Base-by-base conservation (phyloP, 2,888 invertebrate species). In the Drymonia ruficornis region DNA sequence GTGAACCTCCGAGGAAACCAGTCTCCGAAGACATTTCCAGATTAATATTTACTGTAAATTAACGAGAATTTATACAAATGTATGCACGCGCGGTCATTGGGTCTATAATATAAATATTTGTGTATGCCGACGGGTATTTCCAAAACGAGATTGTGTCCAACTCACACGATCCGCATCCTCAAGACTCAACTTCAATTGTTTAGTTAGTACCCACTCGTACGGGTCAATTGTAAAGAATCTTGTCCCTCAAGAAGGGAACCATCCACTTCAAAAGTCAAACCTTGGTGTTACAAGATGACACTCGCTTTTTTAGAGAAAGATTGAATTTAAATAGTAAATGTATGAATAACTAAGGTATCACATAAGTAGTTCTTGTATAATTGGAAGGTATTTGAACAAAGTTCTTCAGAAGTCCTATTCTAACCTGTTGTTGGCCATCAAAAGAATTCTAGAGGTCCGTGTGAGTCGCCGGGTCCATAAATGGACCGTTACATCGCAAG, bases 61-160 rank as follows among this genome's bases (percentile, higher is more conserved):
- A 64, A 59, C 51, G 68, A 53, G 72, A 63, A 74, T 71, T 61
- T 79, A 77, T 80, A 70, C 62, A 70, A 79, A 78, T 78, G 49
- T 74, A 75, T 73, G 67, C 69, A 44, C 38, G 50, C 45, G 48
- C 40, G 11, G 28, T 29, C 50, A 56, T 47, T 49, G 43, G 45
- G 28, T 42, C 45, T 49, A 55, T 53, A 34, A 49, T 57, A 55
- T 40, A 50, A 70, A 66, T 67, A 65, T 66, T 65, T 50, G 57
- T 49, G 38, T 59, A 42, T 45, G 43, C 12, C 31, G 42, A 28
- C 36, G 31, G 64, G 54, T 56, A 55, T 65, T 61, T 60, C 56
- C 57, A 54, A 49, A n/a, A 12, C 6, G n/a, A 29, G 31, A 12
- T n/a, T 54, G 13, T 8, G 53, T 31, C 18, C 12, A n/a, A 50